Conservation (phyloP, 2,113 vertebrate species). For the Sorex araneus region DNA sequence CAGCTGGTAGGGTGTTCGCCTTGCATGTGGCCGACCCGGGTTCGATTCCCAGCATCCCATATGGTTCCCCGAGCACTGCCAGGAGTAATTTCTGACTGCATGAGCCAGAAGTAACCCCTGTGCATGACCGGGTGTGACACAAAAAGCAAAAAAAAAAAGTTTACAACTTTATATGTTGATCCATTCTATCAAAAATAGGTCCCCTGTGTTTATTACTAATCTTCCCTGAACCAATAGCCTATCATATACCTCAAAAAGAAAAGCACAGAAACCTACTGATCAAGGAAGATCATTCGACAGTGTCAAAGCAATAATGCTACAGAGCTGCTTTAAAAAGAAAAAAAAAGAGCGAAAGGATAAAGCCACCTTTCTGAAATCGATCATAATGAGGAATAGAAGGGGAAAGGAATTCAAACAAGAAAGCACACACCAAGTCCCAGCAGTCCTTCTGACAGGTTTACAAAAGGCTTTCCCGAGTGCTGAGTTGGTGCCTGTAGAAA, state of each 20-base stretch:
- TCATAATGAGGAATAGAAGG: conserved; percentile 53
- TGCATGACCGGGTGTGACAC: too few species aligned
- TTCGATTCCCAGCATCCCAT: too few species aligned
- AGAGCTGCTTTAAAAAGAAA: conserved; percentile 54
- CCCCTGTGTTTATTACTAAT: neutral
- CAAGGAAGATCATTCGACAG: conserved; percentile 52
- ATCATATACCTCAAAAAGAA: conserved; percentile 36
- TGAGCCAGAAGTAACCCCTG: too few species aligned
- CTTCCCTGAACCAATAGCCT: neutral
- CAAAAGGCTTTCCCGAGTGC: conserved; percentile 30
- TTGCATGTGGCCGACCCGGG: too few species aligned
- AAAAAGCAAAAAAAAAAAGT: too few species aligned
- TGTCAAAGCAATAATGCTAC: conserved; percentile 71
- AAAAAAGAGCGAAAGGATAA: neutral
- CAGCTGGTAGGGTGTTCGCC: too few species aligned
- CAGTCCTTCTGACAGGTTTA: conserved; percentile 53
- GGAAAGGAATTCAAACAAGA: conserved; percentile 10
- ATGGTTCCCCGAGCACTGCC: too few species aligned
- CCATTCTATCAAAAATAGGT: neutral
- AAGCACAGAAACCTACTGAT: conserved; percentile 44
- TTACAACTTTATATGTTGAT: neutral
- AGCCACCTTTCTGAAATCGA: conserved; percentile 72
- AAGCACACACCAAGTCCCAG: conserved; percentile 24
- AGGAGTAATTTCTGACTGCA: too few species aligned
- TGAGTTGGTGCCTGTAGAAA: conserved; percentile 11